Evolutionary conservation across 1,140 invertebrate genomes (phyloP).

Genomic region (Ceratosolen solmsi): DNA sequence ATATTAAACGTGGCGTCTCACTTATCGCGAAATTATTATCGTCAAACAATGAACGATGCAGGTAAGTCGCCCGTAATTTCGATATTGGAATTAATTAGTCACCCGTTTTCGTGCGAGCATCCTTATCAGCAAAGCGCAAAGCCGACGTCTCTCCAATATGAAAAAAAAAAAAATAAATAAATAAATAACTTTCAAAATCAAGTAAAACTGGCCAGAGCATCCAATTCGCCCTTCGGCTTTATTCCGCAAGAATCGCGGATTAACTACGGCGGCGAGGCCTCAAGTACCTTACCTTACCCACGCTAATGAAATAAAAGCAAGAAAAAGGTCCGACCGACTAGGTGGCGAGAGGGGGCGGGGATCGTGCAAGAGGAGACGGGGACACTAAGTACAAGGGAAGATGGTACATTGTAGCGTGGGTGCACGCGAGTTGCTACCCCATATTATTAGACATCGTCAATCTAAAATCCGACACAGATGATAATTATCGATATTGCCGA

Average conservation of each 20-base stretch:
- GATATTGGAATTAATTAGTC: background rate
- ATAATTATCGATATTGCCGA: conserved; percentile 31
- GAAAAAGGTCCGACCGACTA: background rate
- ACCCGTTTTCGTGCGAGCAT: conserved; percentile 66
- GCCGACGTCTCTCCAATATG: background rate
- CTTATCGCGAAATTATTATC: no score
- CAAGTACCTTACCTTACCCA: background rate
- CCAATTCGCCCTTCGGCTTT: background rate
- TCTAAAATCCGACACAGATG: no score
- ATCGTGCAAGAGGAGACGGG: background rate
- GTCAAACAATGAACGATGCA: background rate
- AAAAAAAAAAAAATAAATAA: no score
- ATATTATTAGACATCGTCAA: no score
- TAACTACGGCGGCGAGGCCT: conserved; percentile 14
- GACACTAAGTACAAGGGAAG: no score
- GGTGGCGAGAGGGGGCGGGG: background rate
- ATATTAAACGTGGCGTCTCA: no score
- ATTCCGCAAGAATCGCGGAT: background rate
- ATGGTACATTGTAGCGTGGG: background rate
- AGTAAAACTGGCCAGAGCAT: no score
- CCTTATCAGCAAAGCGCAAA: conserved; percentile 6
- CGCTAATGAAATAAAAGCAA: conserved; percentile 33
- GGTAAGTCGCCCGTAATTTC: background rate
- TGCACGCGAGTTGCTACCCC: conserved; percentile 4
- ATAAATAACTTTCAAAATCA: no score